Percentiles rank a stretch among this genome's conserved stretches.
Conservation (phyloP, 2,888 invertebrate genomes). For the Pseudococcus viburni region DNA sequence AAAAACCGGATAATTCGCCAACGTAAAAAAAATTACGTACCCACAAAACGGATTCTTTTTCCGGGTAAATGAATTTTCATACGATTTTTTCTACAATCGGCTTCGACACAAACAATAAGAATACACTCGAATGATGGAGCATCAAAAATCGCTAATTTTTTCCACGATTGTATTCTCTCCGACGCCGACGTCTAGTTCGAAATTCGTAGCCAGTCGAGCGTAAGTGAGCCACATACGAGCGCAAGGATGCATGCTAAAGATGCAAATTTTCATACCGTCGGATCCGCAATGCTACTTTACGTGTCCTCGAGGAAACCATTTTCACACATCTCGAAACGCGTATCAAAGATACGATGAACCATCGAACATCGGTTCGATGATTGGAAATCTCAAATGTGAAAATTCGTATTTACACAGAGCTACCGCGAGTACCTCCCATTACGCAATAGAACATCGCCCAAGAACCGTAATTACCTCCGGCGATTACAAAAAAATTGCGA, state of each 20-base stretch:
- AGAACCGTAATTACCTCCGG: background rate
- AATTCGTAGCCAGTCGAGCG: background rate
- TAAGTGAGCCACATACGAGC: constrained; percentile 28
- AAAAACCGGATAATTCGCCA: background rate
- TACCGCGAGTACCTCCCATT: background rate
- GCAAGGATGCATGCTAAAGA: constrained; percentile 33
- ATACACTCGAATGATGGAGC: background rate
- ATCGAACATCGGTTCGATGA: background rate
- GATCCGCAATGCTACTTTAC: background rate
- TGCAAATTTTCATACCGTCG: background rate
- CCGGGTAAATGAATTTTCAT: background rate
- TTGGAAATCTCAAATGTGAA: background rate
- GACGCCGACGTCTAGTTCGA: background rate
- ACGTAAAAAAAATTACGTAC: background rate
- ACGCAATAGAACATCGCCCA: background rate
- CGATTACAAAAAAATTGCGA: background rate
- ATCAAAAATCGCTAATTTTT: background rate
- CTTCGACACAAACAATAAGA: background rate
- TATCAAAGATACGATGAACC: background rate
- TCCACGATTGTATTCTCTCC: background rate
- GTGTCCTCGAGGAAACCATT: background rate
- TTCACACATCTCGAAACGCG: background rate
- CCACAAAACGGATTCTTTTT: background rate
- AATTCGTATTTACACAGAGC: background rate
- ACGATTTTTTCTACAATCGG: background rate